A percentile compares a stretch with the other conserved stretches of the same genome.
Conservation (phyloP, 2,113 vertebrate species). For the Cynopterus brachyotis region DNA sequence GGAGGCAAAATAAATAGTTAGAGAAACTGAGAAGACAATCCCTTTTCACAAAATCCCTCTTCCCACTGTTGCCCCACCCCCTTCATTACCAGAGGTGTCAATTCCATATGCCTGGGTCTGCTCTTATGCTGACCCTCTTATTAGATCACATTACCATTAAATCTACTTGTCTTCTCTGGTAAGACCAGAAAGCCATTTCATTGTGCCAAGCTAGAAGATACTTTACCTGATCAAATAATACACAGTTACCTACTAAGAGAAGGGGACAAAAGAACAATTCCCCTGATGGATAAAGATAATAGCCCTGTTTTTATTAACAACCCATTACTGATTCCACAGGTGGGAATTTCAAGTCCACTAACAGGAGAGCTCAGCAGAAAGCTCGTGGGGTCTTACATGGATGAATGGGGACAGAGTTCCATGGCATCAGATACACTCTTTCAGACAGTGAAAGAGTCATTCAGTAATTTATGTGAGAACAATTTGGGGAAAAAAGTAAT, state of each 20-base stretch:
- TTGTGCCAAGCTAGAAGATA: not conserved
- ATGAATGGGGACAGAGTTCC: not conserved
- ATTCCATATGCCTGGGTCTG: not conserved
- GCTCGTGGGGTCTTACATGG: not conserved
- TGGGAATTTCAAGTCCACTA: not conserved
- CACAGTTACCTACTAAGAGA: not conserved
- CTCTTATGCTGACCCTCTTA: not conserved
- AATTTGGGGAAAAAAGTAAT: not conserved
- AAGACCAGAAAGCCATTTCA: not conserved
- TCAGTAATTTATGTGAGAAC: not conserved
- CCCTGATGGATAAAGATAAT: no score
- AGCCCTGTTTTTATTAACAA: no score
- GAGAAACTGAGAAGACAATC: not conserved
- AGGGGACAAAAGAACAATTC: no score
- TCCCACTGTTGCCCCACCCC: not conserved
- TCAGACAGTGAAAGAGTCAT: not conserved
- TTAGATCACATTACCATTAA: not conserved
- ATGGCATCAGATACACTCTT: not conserved
- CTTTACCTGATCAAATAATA: slow-evolving; percentile 27
- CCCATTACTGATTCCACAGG: not conserved
- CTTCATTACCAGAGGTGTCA: not conserved
- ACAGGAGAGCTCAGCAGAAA: not conserved
- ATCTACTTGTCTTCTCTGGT: not conserved
- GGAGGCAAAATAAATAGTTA: not conserved
- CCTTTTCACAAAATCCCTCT: not conserved